Conservation (phyloP, 2,888 invertebrate species). For the Siphlonurus alternatus region DNA sequence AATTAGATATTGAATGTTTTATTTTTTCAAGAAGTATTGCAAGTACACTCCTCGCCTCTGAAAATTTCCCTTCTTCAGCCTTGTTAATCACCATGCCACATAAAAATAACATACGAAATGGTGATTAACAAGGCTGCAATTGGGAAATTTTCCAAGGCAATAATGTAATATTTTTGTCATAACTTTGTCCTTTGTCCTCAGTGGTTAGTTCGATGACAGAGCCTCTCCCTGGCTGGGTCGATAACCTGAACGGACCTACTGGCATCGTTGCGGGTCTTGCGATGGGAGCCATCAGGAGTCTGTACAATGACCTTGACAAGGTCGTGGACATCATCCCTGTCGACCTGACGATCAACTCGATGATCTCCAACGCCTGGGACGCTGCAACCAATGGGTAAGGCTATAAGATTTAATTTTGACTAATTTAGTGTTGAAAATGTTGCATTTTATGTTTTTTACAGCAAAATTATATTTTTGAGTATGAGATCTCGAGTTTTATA, state of each 20-base stretch:
- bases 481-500: no score
- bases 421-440: not conserved
- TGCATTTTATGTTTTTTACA: no score
- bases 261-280: conserved; percentile 34
- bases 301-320: conserved; percentile 64
- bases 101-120: no score
- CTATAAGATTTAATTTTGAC: not conserved
- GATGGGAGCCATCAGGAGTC: conserved; percentile 54
- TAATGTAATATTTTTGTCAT: no score
- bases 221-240: conserved; percentile 86
- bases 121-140: no score
- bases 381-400: conserved; percentile 48
- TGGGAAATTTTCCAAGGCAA: no score
- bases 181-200: no score
- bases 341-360: conserved; percentile 81
- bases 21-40: not conserved
- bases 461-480: no score
- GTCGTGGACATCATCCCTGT: conserved; percentile 79
- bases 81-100: no score
- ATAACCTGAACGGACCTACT: conserved; percentile 90
- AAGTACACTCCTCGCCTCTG: no score
- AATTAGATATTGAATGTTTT: not conserved
- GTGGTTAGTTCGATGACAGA: conserved; percentile 59
- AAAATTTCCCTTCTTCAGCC: no score
- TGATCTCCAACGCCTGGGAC: conserved; percentile 83